phyloP scores from a whole-genome alignment of 2,113 vertebrate species.

The Boulengeromyrus knoepffleri region DNA sequence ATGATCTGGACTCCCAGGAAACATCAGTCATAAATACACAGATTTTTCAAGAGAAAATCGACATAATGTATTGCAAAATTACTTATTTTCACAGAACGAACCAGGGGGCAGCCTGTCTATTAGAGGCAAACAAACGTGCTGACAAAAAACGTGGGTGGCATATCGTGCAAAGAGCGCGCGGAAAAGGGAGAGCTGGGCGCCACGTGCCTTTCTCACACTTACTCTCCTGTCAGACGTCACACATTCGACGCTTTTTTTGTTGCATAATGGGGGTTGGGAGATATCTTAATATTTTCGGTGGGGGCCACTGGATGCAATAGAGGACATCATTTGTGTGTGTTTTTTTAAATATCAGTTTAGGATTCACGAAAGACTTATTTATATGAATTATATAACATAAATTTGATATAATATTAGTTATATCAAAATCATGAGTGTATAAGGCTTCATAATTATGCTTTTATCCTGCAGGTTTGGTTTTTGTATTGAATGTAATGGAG shows the following conservation, averaged over 20 bases:
- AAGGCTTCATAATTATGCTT: not conserved
- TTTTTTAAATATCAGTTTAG: not conserved
- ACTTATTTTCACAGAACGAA: not conserved
- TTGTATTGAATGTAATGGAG: not conserved
- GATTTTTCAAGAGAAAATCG: not conserved
- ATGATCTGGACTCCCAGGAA: not conserved
- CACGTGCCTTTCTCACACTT: not conserved
- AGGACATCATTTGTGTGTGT: not conserved
- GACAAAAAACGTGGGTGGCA: not conserved
- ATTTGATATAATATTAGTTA: too few relatives aligned
- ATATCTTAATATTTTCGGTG: not conserved
- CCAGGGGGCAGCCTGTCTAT: not conserved
- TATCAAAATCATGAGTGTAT: not conserved
- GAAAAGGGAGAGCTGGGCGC: not conserved
- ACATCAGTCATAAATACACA: not conserved
- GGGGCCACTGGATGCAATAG: not conserved
- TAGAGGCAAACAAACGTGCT: not conserved
- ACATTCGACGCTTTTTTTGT: not conserved
- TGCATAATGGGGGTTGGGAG: not conserved
- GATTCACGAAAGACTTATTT: not conserved
- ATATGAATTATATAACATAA: not conserved
- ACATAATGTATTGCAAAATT: not conserved
- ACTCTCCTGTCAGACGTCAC: not conserved
- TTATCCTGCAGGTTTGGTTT: not conserved
- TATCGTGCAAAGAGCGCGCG: not conserved